phyloP scores from a whole-genome alignment of 2,888 invertebrate genomes.

The Gibbula magus region DNA sequence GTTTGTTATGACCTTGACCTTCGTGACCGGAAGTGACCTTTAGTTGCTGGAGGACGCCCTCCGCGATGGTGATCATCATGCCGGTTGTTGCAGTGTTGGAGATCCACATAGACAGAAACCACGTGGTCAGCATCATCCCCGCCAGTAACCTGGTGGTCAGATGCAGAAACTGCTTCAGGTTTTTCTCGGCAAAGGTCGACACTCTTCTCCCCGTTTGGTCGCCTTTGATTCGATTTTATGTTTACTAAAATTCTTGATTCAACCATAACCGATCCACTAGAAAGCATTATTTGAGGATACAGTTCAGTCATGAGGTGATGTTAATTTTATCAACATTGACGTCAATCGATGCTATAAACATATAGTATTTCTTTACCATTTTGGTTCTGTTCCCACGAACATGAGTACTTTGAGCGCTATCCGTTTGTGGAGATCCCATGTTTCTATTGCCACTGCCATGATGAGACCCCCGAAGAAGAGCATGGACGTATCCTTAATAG shows the following conservation, averaged over 20 bases:
- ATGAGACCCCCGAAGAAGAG: constrained; percentile 85
- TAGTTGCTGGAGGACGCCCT: constrained; percentile 65
- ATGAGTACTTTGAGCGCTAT: constrained; percentile 89
- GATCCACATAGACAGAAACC: constrained; percentile 97
- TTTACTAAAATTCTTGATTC: background rate
- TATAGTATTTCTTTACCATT: constrained; percentile 53
- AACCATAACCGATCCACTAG: background rate
- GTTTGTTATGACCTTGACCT: background rate
- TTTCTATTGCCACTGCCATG: constrained; percentile 91
- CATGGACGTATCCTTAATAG: constrained; percentile 68
- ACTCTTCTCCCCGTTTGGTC: too few relatives aligned
- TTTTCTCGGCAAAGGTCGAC: too few relatives aligned
- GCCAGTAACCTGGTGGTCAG: constrained; percentile 57
- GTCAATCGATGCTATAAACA: too few relatives aligned
- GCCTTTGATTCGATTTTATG: background rate
- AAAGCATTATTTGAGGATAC: background rate
- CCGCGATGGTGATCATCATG: constrained; percentile 74
- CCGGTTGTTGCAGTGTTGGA: constrained; percentile 88
- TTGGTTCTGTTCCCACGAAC: constrained; percentile 75
- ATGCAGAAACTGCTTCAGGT: background rate
- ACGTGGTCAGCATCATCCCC: constrained; percentile 82
- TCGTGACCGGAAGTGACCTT: constrained; percentile 25
- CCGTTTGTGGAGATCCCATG: constrained; percentile 89
- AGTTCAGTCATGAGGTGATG: background rate
- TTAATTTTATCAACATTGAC: too few relatives aligned